Evolutionary conservation across 2,113 vertebrate species (phyloP), one percentile per base, ranked within the genome.

Genomic region (Tautogolabrus adspersus): DNA sequence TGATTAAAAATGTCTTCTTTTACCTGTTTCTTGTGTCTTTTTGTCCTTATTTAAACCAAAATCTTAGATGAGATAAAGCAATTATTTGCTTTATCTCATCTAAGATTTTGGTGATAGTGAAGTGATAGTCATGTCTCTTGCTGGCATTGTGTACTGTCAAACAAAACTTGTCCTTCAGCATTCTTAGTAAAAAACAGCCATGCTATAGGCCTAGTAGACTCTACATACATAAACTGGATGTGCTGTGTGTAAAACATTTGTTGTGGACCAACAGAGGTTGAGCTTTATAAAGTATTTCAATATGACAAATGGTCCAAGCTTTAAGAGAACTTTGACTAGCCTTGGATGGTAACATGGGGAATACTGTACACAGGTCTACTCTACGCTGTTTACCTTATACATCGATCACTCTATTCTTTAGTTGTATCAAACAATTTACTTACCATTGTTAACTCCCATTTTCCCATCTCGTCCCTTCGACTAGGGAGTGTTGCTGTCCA

Each of bases 371-470:
- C 13, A 12, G 44, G 13, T 46, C 44, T 15, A 15, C 30, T 34
- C 30, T 6, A 34, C 30, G 6, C 3, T 34, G 30, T 34, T 34
- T 34, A 34, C 30, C 4, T 34, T 34, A 34, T 5, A 0, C 30
- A 34, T 34, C 4, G 30, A 34, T 34, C 30, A 34, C 30, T 34
- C 4, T 34, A 34, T 34, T 34, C 30, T 34, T 19, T 8, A 19
- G 47, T 49, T 8, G 10, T 19, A 57, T 13, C 9, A 46, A 54
- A 21, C 13, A 22, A 1, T 15, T 15, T 0, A 58, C 86, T 90
- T 83, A 95, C 93, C 93, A 95, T 95, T 1, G 93, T 94, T 62
- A 95, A 51, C 86, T 95, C 92, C 93, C 91, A 94, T 93, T 94
- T 95, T n/a, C 94, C 93, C 94, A 95, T 95, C 40, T 90, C 65